Evolutionary conservation across 1,140 invertebrate species (phyloP), one percentile per base, ranked within the genome.

Genomic region (Micrasema longulum): DNA sequence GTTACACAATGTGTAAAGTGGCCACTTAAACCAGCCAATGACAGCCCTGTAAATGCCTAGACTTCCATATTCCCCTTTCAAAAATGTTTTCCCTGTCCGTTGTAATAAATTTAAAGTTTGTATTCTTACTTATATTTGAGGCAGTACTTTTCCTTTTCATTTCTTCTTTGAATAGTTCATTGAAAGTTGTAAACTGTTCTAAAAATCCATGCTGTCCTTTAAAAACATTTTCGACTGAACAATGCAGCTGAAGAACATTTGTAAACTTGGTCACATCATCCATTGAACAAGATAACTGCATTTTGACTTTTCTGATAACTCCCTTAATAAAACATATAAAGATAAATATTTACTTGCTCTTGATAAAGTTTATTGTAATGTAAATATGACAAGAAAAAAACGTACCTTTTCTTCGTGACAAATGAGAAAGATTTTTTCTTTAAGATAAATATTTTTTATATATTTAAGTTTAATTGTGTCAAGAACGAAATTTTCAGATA

Each of bases 391-490:
- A n/a, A 36, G 3, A 36, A 57, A 31, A 57, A 31, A 35, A n/a
- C 26, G 3, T 66, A 75, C 74, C 41, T 69, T 16, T 4, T 69
- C 11, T 31, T 66, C 47, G 23, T 71, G 60, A 26, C 45, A 38
- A 26, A 77, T 45, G 7, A 77, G 52, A 7, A 85, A 60, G 36
- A 79, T 72, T 20, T 83, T 79, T 4, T 80, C 76, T 78, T 85
- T 85, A 52, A 77, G 78, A 72, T 82, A 78, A 5, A 77, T 81
- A 77, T 83, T 85, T 12, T 81, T 73, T 77, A 81, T 81, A 26
- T 73, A 69, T 60, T 72, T 76, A 47, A 82, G 76, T 53, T 80
- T 81, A 12, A 75, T 26, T 4, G 20, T 67, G 72, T 83, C 81
- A 41, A 82, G 52, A 35, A 84, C 67, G 71, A 77, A 81, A 52